Conservation (phyloP, 2,113 vertebrate species). For the Hemicordylus capensis region DNA sequence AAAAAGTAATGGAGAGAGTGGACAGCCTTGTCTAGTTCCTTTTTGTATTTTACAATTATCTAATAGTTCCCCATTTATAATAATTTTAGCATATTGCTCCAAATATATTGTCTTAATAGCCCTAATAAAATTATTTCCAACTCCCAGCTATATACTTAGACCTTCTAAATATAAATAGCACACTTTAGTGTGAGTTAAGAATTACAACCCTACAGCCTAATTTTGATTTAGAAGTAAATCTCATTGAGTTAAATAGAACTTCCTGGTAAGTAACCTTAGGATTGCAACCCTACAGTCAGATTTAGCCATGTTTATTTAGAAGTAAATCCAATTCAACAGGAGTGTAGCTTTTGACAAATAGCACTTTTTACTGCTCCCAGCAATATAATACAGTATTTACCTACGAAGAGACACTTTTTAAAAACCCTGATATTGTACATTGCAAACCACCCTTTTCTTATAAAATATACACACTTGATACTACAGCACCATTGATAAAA, state of each 20-base stretch:
- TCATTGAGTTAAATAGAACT: background rate
- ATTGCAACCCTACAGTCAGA: background rate
- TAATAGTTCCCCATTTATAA: too few relatives aligned
- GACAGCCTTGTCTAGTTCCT: too few relatives aligned
- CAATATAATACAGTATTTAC: background rate
- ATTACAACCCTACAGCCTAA: background rate
- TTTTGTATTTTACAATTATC: too few relatives aligned
- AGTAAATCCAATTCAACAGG: background rate
- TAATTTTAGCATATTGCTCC: too few relatives aligned
- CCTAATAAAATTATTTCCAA: too few relatives aligned
- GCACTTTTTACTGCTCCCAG: background rate
- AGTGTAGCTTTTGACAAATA: background rate
- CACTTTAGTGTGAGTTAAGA: background rate
- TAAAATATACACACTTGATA: background rate
- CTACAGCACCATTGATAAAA: slow-evolving; percentile 32
- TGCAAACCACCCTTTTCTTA: background rate
- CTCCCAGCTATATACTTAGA: too few relatives aligned
- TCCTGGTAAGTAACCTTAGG: background rate
- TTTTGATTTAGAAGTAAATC: background rate
- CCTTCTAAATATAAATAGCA: background rate
- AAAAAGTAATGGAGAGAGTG: too few relatives aligned
- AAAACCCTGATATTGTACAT: background rate
- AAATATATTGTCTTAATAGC: too few relatives aligned
- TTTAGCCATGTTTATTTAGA: background rate
- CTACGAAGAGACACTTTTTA: too few relatives aligned